Conservation (phyloP, 1,140 invertebrate genomes). For the Scylla paramamosain region DNA sequence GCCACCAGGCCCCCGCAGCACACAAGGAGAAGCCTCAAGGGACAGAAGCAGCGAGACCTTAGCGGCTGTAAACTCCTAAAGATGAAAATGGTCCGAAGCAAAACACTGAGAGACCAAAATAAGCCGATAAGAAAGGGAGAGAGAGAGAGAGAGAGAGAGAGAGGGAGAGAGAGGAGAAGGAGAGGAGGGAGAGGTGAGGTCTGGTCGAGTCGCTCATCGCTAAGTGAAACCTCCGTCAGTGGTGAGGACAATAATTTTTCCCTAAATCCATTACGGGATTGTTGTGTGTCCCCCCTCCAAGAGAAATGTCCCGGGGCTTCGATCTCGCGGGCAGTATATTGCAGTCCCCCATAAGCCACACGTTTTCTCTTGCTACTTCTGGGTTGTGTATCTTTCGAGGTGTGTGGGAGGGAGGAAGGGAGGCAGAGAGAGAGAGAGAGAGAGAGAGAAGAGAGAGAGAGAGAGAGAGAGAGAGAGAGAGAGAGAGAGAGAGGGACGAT, state of each 20-base stretch:
- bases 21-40: not conserved
- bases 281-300: not conserved
- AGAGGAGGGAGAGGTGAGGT: no score
- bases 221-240: slow-evolving; percentile 11
- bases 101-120: not conserved
- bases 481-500: no score
- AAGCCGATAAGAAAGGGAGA: not conserved
- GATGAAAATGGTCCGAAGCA: not conserved
- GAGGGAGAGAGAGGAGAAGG: no score
- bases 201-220: not conserved
- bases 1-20: not conserved
- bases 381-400: not conserved
- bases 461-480: no score
- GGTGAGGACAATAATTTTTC: not conserved
- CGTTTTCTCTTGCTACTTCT: not conserved
- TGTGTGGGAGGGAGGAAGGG: not conserved
- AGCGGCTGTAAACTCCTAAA: not conserved
- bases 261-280: not conserved
- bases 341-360: not conserved
- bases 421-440: no score
- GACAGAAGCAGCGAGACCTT: not conserved
- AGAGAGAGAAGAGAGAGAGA: no score
- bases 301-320: not conserved
- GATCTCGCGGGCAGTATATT: not conserved
- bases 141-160: no score